Evolutionary conservation across 2,888 invertebrate genomes (phyloP), one percentile per base, ranked within the genome.

Genomic region (Arctia plantaginis): DNA sequence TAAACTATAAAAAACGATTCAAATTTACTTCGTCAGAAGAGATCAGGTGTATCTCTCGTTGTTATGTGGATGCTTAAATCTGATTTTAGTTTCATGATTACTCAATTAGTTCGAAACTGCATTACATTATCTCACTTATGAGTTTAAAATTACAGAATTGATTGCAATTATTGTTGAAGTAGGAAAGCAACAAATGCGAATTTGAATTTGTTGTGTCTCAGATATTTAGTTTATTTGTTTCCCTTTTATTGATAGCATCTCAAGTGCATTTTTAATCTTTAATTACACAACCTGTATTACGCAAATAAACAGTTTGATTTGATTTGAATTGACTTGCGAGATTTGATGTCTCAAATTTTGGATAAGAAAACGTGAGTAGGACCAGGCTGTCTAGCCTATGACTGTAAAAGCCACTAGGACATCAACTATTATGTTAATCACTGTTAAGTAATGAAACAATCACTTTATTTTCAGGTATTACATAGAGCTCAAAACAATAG

Each of bases 401-500:
- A 1, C 3, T 47, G 8, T 47, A 47, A 18, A 44, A 44, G 20
- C 20, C 6, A 18, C 18, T 18, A 20, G 4, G 20, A 47, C 6
- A 47, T 47, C 6, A 20, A 47, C 47, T 18, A 47, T 47, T 15
- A 44, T 18, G 18, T 51, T 7, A 23, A 51, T 51, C 8, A 18
- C 18, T 27, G 7, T 62, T 62, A 30, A 15, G 30, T 8, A 12
- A 15, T 39, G 6, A 59, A 15, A n/a, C 27, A 44, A 62, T 13
- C 30, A 10, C n/a, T 35, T 71, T 75, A 51, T 30, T 85, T 87
- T 66, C 80, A 97, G 97, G 96, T 93, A 55, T 85, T 96, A 65
- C 88, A 93, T 0, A 89, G 87, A 83, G 94, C 96, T 20, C 94
- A 95, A 72, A 91, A 93, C 8, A 86, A 89, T 8, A 93, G 92